These are phyloP conservation scores for Yponomeuta plumbellus DNA, from an alignment of 2,888 invertebrate species.

Conservation along the genomic window DNA sequence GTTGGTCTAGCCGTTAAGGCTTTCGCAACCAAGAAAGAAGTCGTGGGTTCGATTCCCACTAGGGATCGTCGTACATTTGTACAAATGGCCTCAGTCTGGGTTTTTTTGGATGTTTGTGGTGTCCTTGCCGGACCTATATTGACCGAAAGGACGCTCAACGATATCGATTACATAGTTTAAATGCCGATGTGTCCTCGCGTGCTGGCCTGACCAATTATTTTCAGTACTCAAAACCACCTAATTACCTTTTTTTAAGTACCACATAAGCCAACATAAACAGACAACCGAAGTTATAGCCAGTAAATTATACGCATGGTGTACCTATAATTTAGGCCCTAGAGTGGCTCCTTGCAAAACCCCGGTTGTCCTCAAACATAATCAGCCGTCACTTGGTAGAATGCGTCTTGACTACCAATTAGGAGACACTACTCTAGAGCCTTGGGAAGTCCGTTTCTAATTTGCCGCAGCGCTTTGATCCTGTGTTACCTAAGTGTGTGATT, in stretches of 20 bases:
- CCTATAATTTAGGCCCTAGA: slow-evolving; percentile 4
- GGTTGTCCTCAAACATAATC: neutral
- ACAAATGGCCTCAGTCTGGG: too few species aligned
- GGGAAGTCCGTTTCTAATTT: slow-evolving; percentile 10
- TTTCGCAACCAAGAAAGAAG: too few species aligned
- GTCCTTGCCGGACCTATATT: too few species aligned
- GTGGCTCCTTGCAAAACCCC: slow-evolving; percentile 5
- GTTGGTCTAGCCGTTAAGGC: too few species aligned
- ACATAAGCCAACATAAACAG: neutral
- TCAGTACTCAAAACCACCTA: neutral
- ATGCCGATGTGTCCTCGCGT: neutral
- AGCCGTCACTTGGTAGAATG: slow-evolving; percentile 4
- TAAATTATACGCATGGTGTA: slow-evolving; percentile 1
- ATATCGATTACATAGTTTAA: neutral
- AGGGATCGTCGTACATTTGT: too few species aligned
- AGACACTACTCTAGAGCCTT: slow-evolving; percentile 3
- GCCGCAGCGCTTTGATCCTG: slow-evolving; percentile 8
- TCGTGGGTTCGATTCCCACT: too few species aligned
- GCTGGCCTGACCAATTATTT: neutral
- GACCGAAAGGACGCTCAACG: too few species aligned
- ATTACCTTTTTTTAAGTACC: too few species aligned
- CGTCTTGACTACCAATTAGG: slow-evolving; percentile 6
- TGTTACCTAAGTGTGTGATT: neutral
- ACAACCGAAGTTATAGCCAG: neutral
- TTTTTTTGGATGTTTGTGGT: too few species aligned